Evolutionary conservation across 2,797 vertebrate species (phyloP), one percentile per base, ranked within the genome.

Genomic region (Myotis daubentonii): DNA sequence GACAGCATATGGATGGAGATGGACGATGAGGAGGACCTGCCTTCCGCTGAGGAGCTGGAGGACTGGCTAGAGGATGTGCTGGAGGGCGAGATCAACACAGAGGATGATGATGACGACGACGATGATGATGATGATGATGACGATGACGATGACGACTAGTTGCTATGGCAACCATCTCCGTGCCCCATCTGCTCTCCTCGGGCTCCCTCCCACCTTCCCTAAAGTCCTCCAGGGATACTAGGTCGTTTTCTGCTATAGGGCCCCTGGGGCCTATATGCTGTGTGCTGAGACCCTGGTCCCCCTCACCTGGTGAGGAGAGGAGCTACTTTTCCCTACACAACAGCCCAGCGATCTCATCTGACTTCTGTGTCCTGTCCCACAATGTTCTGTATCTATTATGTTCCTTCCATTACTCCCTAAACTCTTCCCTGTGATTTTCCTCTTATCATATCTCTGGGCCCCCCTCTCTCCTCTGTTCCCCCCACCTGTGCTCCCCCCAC

Each of bases 1-100:
- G 99, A 99, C 96, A 99, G 99, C n/a, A 96, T 99, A 89, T 99
- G 99, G 99, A 96, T 99, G 98, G 99, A 99, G 80, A 99, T 99
- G 99, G 99, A 99, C 1, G 98, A 99, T 0, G 98, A 99, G 7
- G 99, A 99, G 1, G 99, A 99, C 92, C 98, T 99, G 98, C 99
- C 99, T 2, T 97, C 98, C 0, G 97, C 99, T 0, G 99, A 99
- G 0, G 99, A 99, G 97, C 97, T 99, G 33, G 99, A 99, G 95
- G 98, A 98, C 97, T 99, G 99, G 99, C 98, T 99, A 0, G 98
- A 99, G 86, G 99, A 99, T 0, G 99, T 99, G 86, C 97, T 99
- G 74, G 98, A 97, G 1, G 99, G 99, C 0, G 99, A 99, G 89
- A 99, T 99, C 28, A 99, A 99, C 97, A 99, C 99, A 0, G 99